Conservation (phyloP, 2,797 vertebrate genomes). For the Choloepus didactylus region DNA sequence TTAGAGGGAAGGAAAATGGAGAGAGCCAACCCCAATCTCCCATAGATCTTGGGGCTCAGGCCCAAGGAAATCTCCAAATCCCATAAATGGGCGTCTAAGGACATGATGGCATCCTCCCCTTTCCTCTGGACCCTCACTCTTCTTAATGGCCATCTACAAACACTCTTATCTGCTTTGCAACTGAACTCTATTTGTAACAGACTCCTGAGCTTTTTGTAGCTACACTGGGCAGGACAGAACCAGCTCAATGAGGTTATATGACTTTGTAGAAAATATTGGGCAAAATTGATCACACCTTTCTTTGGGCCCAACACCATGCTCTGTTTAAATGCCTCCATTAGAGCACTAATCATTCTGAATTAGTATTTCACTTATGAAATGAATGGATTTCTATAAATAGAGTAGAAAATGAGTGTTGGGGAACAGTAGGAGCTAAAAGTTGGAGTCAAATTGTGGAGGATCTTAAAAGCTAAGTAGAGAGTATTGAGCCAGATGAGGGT, state of each 20-base stretch:
- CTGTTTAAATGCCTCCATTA: conserved; percentile 34
- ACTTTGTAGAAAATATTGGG: neutral
- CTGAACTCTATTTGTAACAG: conserved; percentile 17
- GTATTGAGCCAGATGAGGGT: neutral
- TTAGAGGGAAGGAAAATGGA: conserved; percentile 7
- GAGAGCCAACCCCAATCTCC: neutral
- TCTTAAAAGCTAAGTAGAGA: conserved; percentile 51
- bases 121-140: neutral
- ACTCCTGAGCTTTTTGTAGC: neutral
- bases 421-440: conserved; percentile 15
- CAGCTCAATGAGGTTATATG: neutral
- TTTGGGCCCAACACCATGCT: neutral
- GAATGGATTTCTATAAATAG: conserved; percentile 29
- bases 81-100: neutral
- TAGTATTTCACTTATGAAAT: conserved; percentile 35
- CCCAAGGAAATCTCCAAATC: conserved; percentile 39
- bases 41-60: neutral
- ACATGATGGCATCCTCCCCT: neutral
- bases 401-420: neutral
- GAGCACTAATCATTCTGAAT: neutral
- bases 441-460: conserved; percentile 33
- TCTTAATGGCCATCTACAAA: conserved; percentile 19
- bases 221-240: neutral
- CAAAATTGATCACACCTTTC: neutral
- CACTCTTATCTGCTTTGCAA: neutral